A percentile compares a stretch with the other conserved stretches of the same genome.
These are phyloP conservation scores for Himalopsyche tibetana DNA, from an alignment of 2,888 invertebrate genomes.

Conservation along the genomic window DNA sequence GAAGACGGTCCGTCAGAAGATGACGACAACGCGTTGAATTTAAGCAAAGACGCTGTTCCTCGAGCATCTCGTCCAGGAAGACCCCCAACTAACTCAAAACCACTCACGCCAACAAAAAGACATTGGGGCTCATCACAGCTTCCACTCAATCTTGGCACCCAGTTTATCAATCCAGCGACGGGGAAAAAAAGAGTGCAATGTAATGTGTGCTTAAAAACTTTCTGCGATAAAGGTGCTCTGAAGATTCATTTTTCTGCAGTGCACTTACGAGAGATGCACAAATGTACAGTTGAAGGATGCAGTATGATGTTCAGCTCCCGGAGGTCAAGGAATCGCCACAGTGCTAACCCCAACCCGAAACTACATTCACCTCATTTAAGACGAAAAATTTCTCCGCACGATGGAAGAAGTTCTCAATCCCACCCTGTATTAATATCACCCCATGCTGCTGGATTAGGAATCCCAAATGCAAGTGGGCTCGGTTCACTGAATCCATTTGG, in stretches of 20 bases:
- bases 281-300: slow-evolving; percentile 98
- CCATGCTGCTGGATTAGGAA: slow-evolving; percentile 79
- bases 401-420: slow-evolving; percentile 92
- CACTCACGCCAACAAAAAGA: slow-evolving; percentile 85
- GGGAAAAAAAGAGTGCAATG: slow-evolving; percentile 98
- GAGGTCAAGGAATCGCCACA: slow-evolving; percentile 95
- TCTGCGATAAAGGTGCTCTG: slow-evolving; percentile 99
- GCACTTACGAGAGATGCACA: slow-evolving; percentile 99
- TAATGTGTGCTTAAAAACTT: slow-evolving; percentile 98
- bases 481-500: slow-evolving; percentile 84
- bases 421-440: slow-evolving; percentile 89
- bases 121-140: slow-evolving; percentile 87
- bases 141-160: slow-evolving; percentile 90
- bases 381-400: slow-evolving; percentile 95
- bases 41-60: slow-evolving; percentile 74
- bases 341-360: slow-evolving; percentile 99
- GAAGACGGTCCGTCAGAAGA: slow-evolving; percentile 70
- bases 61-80: slow-evolving; percentile 72
- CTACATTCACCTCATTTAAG: slow-evolving; percentile 96
- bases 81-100: slow-evolving; percentile 79
- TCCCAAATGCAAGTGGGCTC: slow-evolving; percentile 74
- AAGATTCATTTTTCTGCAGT: slow-evolving; percentile 99
- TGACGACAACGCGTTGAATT: slow-evolving; percentile 74
- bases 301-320: slow-evolving; percentile 99
- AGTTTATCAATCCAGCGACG: slow-evolving; percentile 93